Evolutionary conservation across 1,140 invertebrate genomes (phyloP).

Genomic region (Drosophila carrolli): DNA sequence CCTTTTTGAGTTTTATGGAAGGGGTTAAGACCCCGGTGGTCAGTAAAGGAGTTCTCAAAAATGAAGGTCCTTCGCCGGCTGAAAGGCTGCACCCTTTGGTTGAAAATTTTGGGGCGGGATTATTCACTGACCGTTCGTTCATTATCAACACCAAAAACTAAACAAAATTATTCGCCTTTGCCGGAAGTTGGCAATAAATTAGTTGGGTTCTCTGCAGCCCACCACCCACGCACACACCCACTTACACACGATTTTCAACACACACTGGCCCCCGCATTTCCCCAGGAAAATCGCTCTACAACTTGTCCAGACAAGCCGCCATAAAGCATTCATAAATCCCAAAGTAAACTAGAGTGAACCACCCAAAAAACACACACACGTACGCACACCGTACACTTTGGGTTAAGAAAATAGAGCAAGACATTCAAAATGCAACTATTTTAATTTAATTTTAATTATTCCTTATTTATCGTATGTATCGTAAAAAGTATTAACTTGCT

Average conservation of each 20-base stretch:
- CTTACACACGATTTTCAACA: slow-evolving; percentile 13
- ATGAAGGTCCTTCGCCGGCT: slow-evolving; percentile 45
- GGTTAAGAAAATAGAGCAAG: background rate
- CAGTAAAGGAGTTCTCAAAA: slow-evolving; percentile 61
- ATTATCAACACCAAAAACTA: slow-evolving; percentile 82
- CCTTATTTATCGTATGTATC: too few species aligned
- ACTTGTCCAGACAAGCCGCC: slow-evolving; percentile 80
- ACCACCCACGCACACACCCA: slow-evolving; percentile 25
- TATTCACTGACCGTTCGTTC: slow-evolving; percentile 68
- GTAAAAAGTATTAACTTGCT: too few species aligned
- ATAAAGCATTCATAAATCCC: slow-evolving; percentile 84
- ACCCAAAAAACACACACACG: slow-evolving; percentile 37
- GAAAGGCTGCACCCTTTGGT: slow-evolving; percentile 4
- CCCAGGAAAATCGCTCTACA: slow-evolving; percentile 38
- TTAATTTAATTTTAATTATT: too few species aligned
- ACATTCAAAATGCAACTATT: too few species aligned
- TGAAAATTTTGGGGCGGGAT: slow-evolving; percentile 9
- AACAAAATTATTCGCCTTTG: slow-evolving; percentile 80
- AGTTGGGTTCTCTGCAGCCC: slow-evolving; percentile 62
- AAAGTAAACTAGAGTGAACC: slow-evolving; percentile 79
- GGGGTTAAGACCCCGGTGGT: slow-evolving; percentile 64
- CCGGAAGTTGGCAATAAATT: slow-evolving; percentile 82
- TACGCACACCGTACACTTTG: slow-evolving; percentile 17
- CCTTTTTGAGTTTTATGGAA: background rate
- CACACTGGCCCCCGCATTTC: background rate